These are phyloP conservation scores for Melipona beecheii DNA, from an alignment of 2,888 invertebrate species.

Conservation along the genomic window DNA sequence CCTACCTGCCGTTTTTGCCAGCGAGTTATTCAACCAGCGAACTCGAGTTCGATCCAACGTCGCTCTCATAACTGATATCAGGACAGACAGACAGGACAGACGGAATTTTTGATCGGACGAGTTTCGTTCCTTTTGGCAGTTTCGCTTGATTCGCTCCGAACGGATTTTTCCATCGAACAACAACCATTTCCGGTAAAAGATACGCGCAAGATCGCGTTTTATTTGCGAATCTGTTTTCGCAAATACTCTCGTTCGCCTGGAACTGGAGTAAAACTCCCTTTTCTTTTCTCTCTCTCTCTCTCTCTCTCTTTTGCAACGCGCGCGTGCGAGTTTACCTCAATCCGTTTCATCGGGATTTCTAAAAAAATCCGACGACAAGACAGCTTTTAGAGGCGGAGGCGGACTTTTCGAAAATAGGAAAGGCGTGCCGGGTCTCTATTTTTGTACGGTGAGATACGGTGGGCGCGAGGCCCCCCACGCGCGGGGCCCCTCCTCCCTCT, in stretches of 20 bases:
- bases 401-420: constrained; percentile 27
- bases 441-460: constrained; percentile 21
- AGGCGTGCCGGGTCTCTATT: constrained; percentile 42
- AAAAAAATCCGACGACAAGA: neutral
- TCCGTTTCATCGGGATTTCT: no score
- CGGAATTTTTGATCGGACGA: neutral
- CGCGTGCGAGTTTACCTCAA: neutral
- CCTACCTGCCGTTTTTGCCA: neutral
- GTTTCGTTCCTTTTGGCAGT: neutral
- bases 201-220: neutral
- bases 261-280: neutral
- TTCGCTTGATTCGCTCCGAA: neutral
- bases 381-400: neutral
- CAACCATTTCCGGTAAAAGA: neutral
- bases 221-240: neutral
- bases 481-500: neutral
- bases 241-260: neutral
- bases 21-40: neutral
- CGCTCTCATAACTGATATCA: neutral
- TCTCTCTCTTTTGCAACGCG: no score
- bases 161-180: no score
- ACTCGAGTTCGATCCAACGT: neutral
- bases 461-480: no score
- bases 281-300: no score
- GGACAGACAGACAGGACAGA: no score